Percentiles rank a stretch among this genome's conserved stretches.
These are phyloP conservation scores for Bombus polaris DNA, from an alignment of 1,140 invertebrate species.

Conservation along the genomic window DNA sequence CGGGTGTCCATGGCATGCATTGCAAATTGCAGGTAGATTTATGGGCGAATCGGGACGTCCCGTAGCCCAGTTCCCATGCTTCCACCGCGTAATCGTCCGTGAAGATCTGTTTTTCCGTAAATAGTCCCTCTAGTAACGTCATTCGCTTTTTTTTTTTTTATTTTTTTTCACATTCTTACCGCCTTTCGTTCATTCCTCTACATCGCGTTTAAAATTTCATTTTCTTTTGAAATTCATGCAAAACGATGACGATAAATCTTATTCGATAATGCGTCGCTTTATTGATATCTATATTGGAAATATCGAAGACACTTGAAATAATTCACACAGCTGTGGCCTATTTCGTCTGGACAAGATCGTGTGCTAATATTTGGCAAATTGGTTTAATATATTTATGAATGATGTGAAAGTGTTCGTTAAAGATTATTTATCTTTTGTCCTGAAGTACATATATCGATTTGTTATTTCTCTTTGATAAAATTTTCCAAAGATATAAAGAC, in stretches of 20 bases:
- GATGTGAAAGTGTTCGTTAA: too few species aligned
- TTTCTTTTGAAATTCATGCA: background rate
- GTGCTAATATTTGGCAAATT: too few species aligned
- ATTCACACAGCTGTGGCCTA: too few species aligned
- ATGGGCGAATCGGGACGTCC: slow-evolving; percentile 43
- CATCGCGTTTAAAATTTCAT: too few species aligned
- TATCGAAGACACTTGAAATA: background rate
- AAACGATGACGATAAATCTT: background rate
- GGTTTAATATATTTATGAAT: too few species aligned
- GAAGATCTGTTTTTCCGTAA: slow-evolving; percentile 39
- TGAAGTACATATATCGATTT: too few species aligned
- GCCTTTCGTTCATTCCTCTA: background rate
- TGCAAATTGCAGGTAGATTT: slow-evolving; percentile 55
- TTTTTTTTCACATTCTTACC: background rate
- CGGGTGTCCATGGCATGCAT: slow-evolving; percentile 48
- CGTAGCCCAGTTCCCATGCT: slow-evolving; percentile 54
- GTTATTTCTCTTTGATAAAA: background rate
- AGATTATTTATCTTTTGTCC: too few species aligned
- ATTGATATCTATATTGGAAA: background rate
- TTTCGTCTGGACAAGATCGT: too few species aligned
- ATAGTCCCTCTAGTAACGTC: background rate
- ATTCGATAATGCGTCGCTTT: background rate
- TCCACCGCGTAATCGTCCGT: slow-evolving; percentile 43
- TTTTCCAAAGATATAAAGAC: background rate
- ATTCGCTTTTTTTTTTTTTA: background rate